Evolutionary conservation across 2,113 vertebrate genomes (phyloP), one percentile per base, ranked within the genome.

Genomic region (Callopanchax toddi): DNA sequence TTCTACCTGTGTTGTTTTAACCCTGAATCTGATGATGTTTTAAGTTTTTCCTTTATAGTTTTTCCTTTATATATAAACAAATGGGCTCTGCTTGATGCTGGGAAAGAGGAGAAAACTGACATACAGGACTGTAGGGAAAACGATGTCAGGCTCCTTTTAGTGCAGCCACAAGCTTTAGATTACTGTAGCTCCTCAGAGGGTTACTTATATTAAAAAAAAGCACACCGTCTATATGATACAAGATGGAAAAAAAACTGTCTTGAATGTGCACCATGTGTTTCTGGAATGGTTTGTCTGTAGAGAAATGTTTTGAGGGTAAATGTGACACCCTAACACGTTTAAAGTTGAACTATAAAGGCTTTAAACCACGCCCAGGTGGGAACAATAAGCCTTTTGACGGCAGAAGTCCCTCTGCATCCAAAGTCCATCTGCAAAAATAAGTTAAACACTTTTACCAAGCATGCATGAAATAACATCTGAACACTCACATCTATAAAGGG

Each of bases 231-330:
- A 37, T 60, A 50, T 53, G 55, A 63, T 44, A 58, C 43, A 43
- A 78, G 48, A 55, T 64, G 26, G 0, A 0, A 54, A 77, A 54
- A 77, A 73, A 56, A 17, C 42, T 39, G 26, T 21, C 9, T 32
- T 62, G 16, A 83, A 81, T 74, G 32, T 57, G 26, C 13, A 76
- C 73, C 86, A 77, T 53, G 79, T 86, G 83, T 81, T 51, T 67
- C 36, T 15, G 50, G 53, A 60, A 50, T 48, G 63, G 59, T 70
- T 60, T 49, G 55, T 21, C 56, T 2, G 0, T 42, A 66, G 37
- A 66, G 71, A 74, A 76, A 68, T 40, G 6, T 15, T 46, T 18
- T 42, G 39, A 73, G 58, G 48, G 36, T 61, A 45, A 64, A 77
- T 44, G 48, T 64, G 59, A 84, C 81, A 75, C 76, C 59, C 12